These are phyloP conservation scores for Cebus imitator DNA, from an alignment of 2,113 vertebrate species.

Conservation along the genomic window DNA sequence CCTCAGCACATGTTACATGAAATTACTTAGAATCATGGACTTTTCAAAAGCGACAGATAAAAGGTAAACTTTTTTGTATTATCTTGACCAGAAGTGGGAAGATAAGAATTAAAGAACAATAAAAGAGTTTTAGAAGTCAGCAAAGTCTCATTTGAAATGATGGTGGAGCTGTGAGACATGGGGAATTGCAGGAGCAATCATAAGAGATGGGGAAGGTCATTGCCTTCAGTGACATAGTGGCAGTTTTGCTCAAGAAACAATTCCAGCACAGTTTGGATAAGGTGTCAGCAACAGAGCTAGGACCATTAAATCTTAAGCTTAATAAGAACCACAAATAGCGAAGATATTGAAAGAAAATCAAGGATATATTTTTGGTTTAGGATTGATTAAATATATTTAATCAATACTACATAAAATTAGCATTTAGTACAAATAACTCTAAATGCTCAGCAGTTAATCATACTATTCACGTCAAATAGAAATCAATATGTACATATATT, in stretches of 20 bases:
- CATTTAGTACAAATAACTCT: neutral
- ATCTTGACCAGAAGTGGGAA: neutral
- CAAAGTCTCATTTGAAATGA: neutral
- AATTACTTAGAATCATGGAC: neutral
- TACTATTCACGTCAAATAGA: neutral
- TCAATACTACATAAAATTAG: neutral
- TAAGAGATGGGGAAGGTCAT: fast-evolving
- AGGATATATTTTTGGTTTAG: neutral
- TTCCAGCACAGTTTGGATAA: neutral
- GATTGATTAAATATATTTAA: neutral
- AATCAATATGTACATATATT: neutral
- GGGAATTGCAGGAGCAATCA: neutral
- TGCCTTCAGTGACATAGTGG: fast-evolving
- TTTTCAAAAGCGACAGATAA: neutral
- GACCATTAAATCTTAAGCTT: neutral
- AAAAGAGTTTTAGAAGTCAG: neutral
- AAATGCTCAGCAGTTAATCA: neutral
- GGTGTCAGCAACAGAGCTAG: neutral
- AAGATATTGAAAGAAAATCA: neutral
- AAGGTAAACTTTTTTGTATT: neutral
- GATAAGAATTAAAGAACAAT: neutral
- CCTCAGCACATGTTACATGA: neutral
- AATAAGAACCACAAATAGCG: neutral
- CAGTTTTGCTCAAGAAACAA: too few species aligned
- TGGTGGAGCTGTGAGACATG: fast-evolving